A percentile compares a stretch with the other conserved stretches of the same genome.
These are phyloP conservation scores for Enteromius unitaeniatus DNA, from an alignment of 2,797 vertebrate species.

Conservation along the genomic window DNA sequence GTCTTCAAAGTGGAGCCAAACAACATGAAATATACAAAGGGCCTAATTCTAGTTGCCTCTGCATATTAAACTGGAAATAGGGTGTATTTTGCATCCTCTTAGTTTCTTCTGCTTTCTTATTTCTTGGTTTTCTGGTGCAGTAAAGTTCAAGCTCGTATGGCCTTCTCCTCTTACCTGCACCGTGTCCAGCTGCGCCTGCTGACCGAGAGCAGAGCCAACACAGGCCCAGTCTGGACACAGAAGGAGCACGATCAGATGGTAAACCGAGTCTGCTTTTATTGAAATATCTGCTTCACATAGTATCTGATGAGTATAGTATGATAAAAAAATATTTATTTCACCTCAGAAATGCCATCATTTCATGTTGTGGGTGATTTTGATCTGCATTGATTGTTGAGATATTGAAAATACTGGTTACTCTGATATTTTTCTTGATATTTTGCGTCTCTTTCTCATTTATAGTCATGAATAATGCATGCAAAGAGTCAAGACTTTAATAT, in stretches of 20 bases:
- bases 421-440: neutral
- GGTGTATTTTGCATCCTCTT: neutral
- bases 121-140: slow-evolving; percentile 67
- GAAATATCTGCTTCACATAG: neutral
- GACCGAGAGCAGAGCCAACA: slow-evolving; percentile 79
- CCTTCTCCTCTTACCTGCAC: slow-evolving; percentile 93
- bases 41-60: neutral
- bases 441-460: neutral
- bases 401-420: neutral
- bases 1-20: neutral
- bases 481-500: neutral
- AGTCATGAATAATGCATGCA: neutral
- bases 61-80: neutral
- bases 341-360: neutral
- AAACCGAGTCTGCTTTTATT: slow-evolving; percentile 34
- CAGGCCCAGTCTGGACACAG: slow-evolving; percentile 80
- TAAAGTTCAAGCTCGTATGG: slow-evolving; percentile 93
- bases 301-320: neutral
- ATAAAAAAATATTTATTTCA: neutral
- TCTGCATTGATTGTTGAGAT: neutral
- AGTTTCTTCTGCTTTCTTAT: neutral
- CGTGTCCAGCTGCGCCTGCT: slow-evolving; percentile 89
- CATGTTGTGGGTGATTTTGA: neutral
- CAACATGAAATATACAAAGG: neutral
- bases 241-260: slow-evolving; percentile 95